phyloP scores from a whole-genome alignment of 2,113 vertebrate species.

The Oceanites oceanicus region DNA sequence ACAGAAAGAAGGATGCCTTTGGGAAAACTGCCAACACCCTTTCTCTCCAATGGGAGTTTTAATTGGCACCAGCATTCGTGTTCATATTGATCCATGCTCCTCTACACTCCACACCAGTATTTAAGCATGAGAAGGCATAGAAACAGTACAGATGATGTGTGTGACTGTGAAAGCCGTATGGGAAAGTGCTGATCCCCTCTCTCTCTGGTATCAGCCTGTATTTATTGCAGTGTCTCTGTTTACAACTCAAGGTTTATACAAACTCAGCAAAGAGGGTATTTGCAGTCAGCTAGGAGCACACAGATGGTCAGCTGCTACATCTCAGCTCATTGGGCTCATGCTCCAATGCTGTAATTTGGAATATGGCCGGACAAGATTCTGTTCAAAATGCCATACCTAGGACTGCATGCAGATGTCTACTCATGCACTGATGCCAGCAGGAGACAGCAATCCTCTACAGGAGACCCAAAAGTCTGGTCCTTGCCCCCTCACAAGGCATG shows the following conservation, averaged over 20 bases:
- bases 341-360: neutral
- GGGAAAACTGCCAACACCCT: neutral
- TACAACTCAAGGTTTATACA: neutral
- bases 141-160: neutral
- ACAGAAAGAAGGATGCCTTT: neutral
- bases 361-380: neutral
- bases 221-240: neutral
- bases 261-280: neutral
- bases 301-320: neutral
- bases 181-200: neutral
- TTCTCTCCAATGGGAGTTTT: neutral
- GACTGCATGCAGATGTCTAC: neutral
- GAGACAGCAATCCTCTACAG: neutral
- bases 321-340: fast-evolving
- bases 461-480: neutral
- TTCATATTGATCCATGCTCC: neutral
- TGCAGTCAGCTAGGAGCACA: neutral
- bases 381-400: neutral
- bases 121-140: neutral
- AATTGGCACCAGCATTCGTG: neutral
- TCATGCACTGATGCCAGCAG: neutral
- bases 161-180: neutral
- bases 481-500: neutral
- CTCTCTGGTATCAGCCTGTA: neutral
- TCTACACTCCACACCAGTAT: neutral